These are phyloP conservation scores for Parnassius glacialis DNA, from an alignment of 2,888 invertebrate species.

Conservation along the genomic window DNA sequence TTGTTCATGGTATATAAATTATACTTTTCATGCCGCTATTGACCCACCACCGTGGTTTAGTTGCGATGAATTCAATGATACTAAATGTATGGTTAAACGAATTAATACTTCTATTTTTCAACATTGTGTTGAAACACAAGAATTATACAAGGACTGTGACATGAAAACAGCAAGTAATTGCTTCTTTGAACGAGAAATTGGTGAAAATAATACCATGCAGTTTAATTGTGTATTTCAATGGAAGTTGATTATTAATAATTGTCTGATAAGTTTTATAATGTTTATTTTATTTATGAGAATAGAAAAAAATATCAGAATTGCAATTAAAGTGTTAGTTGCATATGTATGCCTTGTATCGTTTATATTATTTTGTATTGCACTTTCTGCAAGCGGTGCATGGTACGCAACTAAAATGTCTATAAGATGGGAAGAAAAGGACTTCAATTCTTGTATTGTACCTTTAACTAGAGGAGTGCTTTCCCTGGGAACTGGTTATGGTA, in stretches of 20 bases:
- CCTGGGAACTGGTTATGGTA: constrained; percentile 58
- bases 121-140: constrained; percentile 64
- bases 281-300: constrained; percentile 56
- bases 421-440: constrained; percentile 42
- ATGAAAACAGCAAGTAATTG: constrained; percentile 63
- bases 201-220: constrained; percentile 45
- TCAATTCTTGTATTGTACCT: constrained; percentile 40
- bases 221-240: constrained; percentile 47
- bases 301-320: constrained; percentile 48
- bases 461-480: constrained; percentile 50
- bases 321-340: constrained; percentile 43
- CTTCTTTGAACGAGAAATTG: constrained; percentile 64
- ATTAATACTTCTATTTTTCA: constrained; percentile 63
- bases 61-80: constrained; percentile 53
- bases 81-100: constrained; percentile 67
- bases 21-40: constrained; percentile 54
- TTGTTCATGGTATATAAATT: constrained; percentile 61
- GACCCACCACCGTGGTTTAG: constrained; percentile 65
- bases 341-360: constrained; percentile 50
- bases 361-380: constrained; percentile 53
- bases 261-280: constrained; percentile 41
- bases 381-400: constrained; percentile 65
- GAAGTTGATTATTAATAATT: constrained; percentile 49
- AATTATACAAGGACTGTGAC: constrained; percentile 56
- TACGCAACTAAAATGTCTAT: constrained; percentile 47